Percentiles rank a stretch among this genome's conserved stretches.
Evolutionary conservation across 2,888 invertebrate genomes (phyloP).

Genomic region (Saturnia pavonia): DNA sequence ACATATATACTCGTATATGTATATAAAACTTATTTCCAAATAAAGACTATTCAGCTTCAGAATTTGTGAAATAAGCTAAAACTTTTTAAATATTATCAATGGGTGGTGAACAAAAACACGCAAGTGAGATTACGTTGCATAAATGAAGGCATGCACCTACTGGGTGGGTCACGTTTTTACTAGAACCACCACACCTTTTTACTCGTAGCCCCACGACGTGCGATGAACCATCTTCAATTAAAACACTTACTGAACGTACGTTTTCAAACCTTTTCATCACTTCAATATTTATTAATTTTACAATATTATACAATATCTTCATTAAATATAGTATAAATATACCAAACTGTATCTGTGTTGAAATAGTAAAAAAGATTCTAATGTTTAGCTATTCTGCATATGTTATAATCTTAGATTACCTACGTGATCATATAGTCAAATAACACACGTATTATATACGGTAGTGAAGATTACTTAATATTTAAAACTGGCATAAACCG

Average conservation of each 20-base stretch:
- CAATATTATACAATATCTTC: neutral
- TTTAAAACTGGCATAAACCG: slow-evolving; percentile 69
- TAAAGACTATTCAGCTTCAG: no score
- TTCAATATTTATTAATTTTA: neutral
- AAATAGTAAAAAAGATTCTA: neutral
- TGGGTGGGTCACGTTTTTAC: neutral
- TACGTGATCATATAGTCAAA: neutral
- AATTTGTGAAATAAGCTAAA: neutral
- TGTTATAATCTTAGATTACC: slow-evolving; percentile 3
- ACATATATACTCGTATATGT: no score
- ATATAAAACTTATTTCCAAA: neutral
- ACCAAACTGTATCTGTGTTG: neutral
- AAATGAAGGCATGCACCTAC: neutral
- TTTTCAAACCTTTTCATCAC: neutral
- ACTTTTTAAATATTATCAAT: no score
- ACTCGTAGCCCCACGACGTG: neutral
- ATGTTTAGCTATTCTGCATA: neutral
- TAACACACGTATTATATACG: slow-evolving; percentile 21
- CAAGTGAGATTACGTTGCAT: neutral
- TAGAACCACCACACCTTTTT: neutral
- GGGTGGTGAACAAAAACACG: neutral
- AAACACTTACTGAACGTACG: neutral
- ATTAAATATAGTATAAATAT: neutral
- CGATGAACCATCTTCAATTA: neutral
- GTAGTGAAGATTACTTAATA: slow-evolving; percentile 56